phyloP scores from a whole-genome alignment of 35 echinoderm and acorn worm species.

The Strongylocentrotus purpuratus region DNA sequence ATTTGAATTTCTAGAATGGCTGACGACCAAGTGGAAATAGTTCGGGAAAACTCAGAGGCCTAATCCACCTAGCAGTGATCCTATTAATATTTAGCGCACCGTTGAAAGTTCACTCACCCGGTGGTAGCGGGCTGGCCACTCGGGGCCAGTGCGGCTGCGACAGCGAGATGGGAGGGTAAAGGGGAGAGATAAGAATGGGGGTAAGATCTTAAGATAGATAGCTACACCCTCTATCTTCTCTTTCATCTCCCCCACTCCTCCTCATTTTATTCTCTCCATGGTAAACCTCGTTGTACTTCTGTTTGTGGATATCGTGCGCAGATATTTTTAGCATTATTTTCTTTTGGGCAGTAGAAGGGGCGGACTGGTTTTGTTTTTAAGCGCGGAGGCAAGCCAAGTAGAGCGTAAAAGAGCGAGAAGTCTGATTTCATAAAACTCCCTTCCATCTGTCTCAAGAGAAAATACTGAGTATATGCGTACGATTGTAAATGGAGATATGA shows the following conservation, averaged over 20 bases:
- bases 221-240: not conserved
- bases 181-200: constrained; percentile 13
- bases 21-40: constrained; percentile 1
- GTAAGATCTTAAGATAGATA: constrained; percentile 27
- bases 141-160: not conserved
- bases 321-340: not conserved
- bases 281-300: not conserved
- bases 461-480: not conserved
- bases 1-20: not conserved
- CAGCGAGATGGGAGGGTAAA: not conserved
- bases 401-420: not conserved
- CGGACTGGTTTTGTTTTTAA: not conserved
- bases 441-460: not conserved
- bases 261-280: not conserved
- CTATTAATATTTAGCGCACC: constrained; percentile 39
- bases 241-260: not conserved
- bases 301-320: not conserved
- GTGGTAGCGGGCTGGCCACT: constrained; percentile 8
- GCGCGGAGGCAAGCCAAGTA: not conserved
- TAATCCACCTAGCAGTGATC: not conserved
- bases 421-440: not conserved
- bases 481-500: not conserved
- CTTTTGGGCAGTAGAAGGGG: not conserved
- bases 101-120: constrained; percentile 43
- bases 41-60: constrained; percentile 3